Base-by-base conservation (phyloP, 2,113 vertebrate genomes). In the Neodon shergylaensis region DNA sequence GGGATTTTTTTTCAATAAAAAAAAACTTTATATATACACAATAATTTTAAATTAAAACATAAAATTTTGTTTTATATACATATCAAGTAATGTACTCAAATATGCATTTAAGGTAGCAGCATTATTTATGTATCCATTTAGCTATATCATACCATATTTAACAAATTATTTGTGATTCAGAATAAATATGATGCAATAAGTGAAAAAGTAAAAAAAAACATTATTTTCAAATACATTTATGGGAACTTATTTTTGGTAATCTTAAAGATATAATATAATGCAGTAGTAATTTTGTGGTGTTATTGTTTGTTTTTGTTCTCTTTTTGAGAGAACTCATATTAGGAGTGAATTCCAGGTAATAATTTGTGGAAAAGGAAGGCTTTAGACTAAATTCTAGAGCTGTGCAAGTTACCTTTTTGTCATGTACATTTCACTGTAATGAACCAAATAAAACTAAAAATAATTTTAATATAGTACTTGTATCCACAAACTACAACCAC, bases 141-240 rank as follows among this genome's bases (percentile, higher is more conserved):
- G n/a, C n/a, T n/a, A n/a, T n/a, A n/a, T n/a, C n/a, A n/a, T n/a
- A n/a, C n/a, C n/a, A 49, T 86, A 19, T 36, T 86, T 49, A 85
- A 22, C n/a, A 70, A 58, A 21, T 4, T 47, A 16, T 36, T 85
- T 78, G 63, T 81, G 54, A 52, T 68, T 49, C 54, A 66, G 54
- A 61, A 93, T 52, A 3, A n/a, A 61, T 21, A 66, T 65, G 7
- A 87, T n/a, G 28, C 1, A 76, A 7, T 66, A 94, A 61, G 4
- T 65, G 21, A 86, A 58, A 58, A 26, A 54, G 22, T 78, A 86
- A 81, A 12, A n/a, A n/a, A n/a, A n/a, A n/a, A n/a, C n/a, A n/a
- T n/a, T n/a, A n/a, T 76, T 88, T 63, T 17, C 28, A 76, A 96
- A 76, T 94, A 87, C 4, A 58, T 17, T 42, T 83, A 90, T 76